phyloP scores from a whole-genome alignment of 2,797 vertebrate genomes.

The Phalanger gymnotis region DNA sequence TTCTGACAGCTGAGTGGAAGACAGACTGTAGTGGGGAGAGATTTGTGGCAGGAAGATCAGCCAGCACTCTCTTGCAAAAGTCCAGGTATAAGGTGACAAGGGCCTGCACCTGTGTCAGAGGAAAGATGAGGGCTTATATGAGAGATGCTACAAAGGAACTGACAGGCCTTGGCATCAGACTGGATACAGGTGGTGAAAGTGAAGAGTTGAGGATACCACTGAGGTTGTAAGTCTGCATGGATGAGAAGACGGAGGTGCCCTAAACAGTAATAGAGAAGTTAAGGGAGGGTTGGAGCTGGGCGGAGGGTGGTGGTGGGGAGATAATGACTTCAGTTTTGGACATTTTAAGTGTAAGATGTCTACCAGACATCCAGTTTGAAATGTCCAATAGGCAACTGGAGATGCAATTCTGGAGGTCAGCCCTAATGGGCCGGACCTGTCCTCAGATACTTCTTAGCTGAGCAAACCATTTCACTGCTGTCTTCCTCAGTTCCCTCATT shows the following conservation, averaged over 20 bases:
- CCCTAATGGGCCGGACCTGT: neutral
- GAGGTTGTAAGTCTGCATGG: neutral
- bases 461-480: neutral
- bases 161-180: neutral
- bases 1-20: neutral
- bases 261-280: neutral
- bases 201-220: neutral
- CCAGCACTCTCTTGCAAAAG: neutral
- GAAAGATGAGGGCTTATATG: neutral
- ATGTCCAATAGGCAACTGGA: neutral
- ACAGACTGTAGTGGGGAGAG: neutral
- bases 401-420: neutral
- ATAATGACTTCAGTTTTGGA: neutral
- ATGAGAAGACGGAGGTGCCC: neutral
- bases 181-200: neutral
- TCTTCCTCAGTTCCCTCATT: neutral
- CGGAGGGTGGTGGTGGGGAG: no score
- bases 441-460: neutral
- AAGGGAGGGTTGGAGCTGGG: no score
- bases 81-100: neutral
- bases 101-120: neutral
- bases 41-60: neutral
- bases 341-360: neutral
- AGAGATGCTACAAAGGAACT: no score
- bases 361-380: neutral